phyloP scores from a whole-genome alignment of 1,140 invertebrate genomes.

The Coenobita brevimanus region DNA sequence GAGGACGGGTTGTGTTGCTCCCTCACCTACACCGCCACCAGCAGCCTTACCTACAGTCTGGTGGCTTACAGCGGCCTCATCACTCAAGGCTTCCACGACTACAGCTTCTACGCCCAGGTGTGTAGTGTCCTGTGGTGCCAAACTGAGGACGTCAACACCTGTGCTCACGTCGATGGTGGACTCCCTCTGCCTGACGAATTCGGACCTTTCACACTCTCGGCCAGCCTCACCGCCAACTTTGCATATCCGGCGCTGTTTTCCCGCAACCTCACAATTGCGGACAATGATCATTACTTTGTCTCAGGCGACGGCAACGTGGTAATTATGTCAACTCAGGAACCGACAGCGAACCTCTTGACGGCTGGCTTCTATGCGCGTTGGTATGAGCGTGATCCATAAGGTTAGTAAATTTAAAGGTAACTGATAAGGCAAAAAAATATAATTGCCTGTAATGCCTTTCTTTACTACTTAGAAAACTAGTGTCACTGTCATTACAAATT shows the following conservation, averaged over 20 bases:
- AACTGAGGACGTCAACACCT: constrained; percentile 42
- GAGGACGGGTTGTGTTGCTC: constrained; percentile 60
- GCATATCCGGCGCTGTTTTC: constrained; percentile 25
- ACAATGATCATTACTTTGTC: constrained; percentile 36
- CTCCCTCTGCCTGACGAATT: constrained; percentile 46
- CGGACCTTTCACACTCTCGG: constrained; percentile 28
- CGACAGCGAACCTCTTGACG: constrained; percentile 2
- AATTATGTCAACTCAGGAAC: constrained; percentile 11
- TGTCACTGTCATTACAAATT: too few species aligned
- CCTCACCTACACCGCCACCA: constrained; percentile 35
- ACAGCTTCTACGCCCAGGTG: constrained; percentile 44
- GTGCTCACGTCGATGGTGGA: constrained; percentile 9
- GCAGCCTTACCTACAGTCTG: constrained; percentile 53
- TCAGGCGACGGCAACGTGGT: background rate
- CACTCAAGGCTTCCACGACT: background rate
- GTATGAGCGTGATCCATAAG: constrained; percentile 44
- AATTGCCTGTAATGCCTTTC: too few species aligned
- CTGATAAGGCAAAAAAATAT: too few species aligned
- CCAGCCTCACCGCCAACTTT: constrained; percentile 14
- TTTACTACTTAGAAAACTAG: too few species aligned
- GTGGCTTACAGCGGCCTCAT: constrained; percentile 59
- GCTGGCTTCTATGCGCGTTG: constrained; percentile 43
- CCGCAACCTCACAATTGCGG: constrained; percentile 34
- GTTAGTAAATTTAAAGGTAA: too few species aligned
- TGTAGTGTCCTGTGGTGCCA: constrained; percentile 62